Conservation (phyloP, 2,113 vertebrate genomes). For the Ifrita kowaldi region DNA sequence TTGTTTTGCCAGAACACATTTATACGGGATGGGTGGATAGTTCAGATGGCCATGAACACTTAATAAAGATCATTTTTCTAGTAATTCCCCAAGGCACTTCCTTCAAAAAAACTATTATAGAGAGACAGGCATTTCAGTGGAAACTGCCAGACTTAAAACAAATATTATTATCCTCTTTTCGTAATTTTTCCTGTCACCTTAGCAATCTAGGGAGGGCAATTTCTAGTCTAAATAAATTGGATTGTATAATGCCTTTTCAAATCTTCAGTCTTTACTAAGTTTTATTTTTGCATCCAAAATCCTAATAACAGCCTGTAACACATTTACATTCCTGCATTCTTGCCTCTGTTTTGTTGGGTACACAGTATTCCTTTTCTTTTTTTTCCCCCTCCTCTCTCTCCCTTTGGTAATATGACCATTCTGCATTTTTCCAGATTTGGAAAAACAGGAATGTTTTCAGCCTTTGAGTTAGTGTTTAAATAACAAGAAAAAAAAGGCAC, state of each 20-base stretch:
- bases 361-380: slow-evolving; percentile 17
- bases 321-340: slow-evolving; percentile 62
- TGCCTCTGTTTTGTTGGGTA: slow-evolving; percentile 53
- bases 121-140: slow-evolving; percentile 12
- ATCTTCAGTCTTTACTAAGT: not conserved
- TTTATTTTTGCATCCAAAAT: slow-evolving; percentile 41
- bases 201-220: not conserved
- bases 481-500: not conserved
- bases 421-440: slow-evolving; percentile 36
- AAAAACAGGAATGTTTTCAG: slow-evolving; percentile 39
- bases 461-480: not conserved
- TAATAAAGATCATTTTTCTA: slow-evolving; percentile 65
- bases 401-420: slow-evolving; percentile 30
- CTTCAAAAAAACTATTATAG: slow-evolving; percentile 17
- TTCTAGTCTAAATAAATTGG: not conserved
- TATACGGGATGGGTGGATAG: slow-evolving; percentile 55
- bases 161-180: not conserved
- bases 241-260: not conserved
- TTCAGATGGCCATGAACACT: slow-evolving; percentile 63
- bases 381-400: not conserved
- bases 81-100: slow-evolving; percentile 54
- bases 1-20: slow-evolving; percentile 67
- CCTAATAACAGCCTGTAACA: slow-evolving; percentile 33
- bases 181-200: not conserved
- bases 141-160: slow-evolving; percentile 24